Evolutionary conservation across 2,797 vertebrate species (phyloP), one percentile per base, ranked within the genome.

Genomic region (Centroberyx gerrardi): DNA sequence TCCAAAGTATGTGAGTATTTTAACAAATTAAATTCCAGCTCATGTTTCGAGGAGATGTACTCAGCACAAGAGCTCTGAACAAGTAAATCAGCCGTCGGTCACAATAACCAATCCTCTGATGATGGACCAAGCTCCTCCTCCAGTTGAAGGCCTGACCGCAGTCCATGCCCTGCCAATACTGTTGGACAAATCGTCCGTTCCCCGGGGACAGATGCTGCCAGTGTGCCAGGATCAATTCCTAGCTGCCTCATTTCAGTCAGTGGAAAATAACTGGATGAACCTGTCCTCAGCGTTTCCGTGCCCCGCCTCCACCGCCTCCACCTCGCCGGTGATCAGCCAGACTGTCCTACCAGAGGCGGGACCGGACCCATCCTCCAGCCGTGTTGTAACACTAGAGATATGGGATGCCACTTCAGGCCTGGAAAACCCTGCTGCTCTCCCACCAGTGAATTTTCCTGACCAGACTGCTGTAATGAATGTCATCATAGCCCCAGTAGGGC

Each of bases 181-280:
- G 66, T 48, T 68, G 76, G 83, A 82, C 68, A 74, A 82, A 85
- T 82, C 59, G 0, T 42, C 78, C 31, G 74, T 81, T 69, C 80
- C 84, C 51, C 2, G 42, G 44, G 83, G 82, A 69, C 82, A 82
- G 67, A 86, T 66, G 82, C 75, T 90, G 71, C 77, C 53, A 64
- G 40, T 70, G 56, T 69, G 62, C 68, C 81, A 83, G 52, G 73
- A 90, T 82, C 78, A 70, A 73, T 72, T 31, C 62, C 38, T 68
- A 8, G 51, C 62, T 17, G 55, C 75, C 68, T 77, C 58, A 0
- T 74, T 83, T 77, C 72, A 72, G 27, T 68, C 54, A 33, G 63
- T 79, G 68, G 79, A 82, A 82, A 85, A 81, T 44, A 69, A 72
- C 68, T 72, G 74, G 74, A 66, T 77, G 27, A 76, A 78, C 29